Conservation (phyloP, 2,888 invertebrate genomes). For the Caenorhabditis drosophilae region DNA sequence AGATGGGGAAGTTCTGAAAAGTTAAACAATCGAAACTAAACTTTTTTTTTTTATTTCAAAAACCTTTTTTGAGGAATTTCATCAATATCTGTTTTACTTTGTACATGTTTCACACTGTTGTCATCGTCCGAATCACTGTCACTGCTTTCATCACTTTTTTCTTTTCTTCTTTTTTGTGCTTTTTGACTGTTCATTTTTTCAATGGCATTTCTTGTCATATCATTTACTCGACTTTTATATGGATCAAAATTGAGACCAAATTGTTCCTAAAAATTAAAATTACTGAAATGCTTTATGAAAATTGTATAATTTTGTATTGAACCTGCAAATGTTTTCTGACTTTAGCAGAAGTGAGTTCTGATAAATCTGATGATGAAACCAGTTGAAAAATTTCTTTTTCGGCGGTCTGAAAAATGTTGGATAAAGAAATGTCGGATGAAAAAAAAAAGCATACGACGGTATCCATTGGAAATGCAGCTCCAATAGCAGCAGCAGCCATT, state of each 20-base stretch:
- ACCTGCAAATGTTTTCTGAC: conserved; percentile 27
- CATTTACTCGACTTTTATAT: conserved; percentile 12
- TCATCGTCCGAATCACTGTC: conserved; percentile 18
- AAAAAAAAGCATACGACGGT: conserved; percentile 13
- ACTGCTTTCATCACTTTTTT: conserved; percentile 3
- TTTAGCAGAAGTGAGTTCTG: conserved; percentile 8
- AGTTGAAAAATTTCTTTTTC: conserved; percentile 23
- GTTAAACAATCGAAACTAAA: background rate
- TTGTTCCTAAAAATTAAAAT: conserved; percentile 12
- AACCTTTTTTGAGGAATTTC: too few relatives aligned
- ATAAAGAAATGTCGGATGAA: background rate
- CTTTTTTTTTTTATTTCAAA: too few relatives aligned
- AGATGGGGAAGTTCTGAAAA: background rate
- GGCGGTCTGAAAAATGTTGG: conserved; percentile 26
- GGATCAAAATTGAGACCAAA: conserved; percentile 25
- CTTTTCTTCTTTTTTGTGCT: conserved; percentile 4
- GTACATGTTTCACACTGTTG: too few relatives aligned
- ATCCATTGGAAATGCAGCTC: conserved; percentile 27
- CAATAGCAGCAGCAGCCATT: conserved; percentile 18
- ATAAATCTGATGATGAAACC: conserved; percentile 18
- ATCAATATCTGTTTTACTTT: too few relatives aligned
- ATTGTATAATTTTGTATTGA: background rate
- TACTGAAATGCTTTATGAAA: background rate
- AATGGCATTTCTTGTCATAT: conserved; percentile 10
- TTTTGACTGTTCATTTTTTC: conserved; percentile 15